phyloP scores from a whole-genome alignment of 2,888 invertebrate species.

The Rhopalosiphum nymphaeae region DNA sequence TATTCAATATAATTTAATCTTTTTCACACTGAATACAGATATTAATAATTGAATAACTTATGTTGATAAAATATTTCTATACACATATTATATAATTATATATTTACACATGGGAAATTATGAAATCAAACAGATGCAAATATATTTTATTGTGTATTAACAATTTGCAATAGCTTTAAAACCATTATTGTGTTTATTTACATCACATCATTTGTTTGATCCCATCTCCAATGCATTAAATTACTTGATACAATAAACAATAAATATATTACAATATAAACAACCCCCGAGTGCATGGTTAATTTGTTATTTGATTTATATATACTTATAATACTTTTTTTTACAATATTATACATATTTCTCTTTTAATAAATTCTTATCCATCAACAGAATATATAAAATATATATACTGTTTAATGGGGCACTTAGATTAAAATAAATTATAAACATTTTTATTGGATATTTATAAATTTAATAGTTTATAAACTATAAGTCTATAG shows the following conservation, averaged over 20 bases:
- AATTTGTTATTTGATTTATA: neutral
- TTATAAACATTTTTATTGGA: neutral
- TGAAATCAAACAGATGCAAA: slow-evolving; percentile 2
- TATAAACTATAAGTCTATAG: neutral
- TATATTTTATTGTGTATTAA: slow-evolving; percentile 12
- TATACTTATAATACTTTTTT: neutral
- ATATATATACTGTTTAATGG: neutral
- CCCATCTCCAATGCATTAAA: neutral
- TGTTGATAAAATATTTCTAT: neutral
- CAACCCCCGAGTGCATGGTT: neutral
- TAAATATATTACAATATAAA: slow-evolving; percentile 33
- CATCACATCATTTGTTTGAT: slow-evolving; percentile 27
- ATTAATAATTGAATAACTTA: neutral
- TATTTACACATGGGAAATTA: neutral
- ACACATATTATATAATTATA: neutral
- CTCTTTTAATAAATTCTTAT: neutral
- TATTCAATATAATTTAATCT: neutral
- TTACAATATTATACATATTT: slow-evolving; percentile 6
- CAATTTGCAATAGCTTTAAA: slow-evolving; percentile 18
- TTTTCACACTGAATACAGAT: neutral
- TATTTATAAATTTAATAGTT: neutral
- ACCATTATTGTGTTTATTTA: slow-evolving; percentile 50
- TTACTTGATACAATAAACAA: neutral
- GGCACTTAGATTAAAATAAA: neutral
- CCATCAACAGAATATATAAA: neutral